Evolutionary conservation across 2,888 invertebrate species (phyloP).

Genomic region (Rhimphoctona megacephalus): DNA sequence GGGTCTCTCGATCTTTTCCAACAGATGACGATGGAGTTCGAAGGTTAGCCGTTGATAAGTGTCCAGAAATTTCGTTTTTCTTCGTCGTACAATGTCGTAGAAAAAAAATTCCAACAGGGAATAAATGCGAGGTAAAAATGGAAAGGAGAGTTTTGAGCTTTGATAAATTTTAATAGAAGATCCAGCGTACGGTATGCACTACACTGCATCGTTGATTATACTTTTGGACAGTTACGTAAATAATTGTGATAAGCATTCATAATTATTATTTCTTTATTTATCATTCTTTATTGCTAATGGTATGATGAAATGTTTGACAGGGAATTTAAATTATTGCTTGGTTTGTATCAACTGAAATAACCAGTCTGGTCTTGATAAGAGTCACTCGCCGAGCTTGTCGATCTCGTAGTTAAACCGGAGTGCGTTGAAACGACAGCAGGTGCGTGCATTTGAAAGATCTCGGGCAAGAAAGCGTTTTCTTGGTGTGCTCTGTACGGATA

Average conservation of each 20-base stretch:
- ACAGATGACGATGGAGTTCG: constrained; percentile 53
- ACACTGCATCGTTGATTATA: not conserved
- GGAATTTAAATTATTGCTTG: constrained; percentile 15
- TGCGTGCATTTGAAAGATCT: constrained; percentile 51
- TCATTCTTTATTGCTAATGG: not conserved
- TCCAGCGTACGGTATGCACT: not conserved
- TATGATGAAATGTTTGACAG: constrained; percentile 7
- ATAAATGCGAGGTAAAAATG: not conserved
- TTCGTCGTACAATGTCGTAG: constrained; percentile 7
- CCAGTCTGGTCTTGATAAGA: constrained; percentile 21
- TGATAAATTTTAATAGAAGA: not conserved
- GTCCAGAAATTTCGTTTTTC: constrained; percentile 35
- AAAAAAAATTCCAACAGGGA: constrained; percentile 19
- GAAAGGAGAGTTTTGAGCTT: not conserved
- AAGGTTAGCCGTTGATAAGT: constrained; percentile 68
- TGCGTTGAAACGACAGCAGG: constrained; percentile 34
- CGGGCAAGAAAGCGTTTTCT: constrained; percentile 40
- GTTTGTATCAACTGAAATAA: constrained; percentile 19
- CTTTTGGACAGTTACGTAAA: not conserved
- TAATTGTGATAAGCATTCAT: not conserved
- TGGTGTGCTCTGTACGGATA: constrained; percentile 24
- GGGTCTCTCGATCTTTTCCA: constrained; percentile 21
- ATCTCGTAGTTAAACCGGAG: constrained; percentile 20
- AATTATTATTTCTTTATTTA: not conserved
- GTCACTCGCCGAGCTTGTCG: constrained; percentile 1